Base-by-base conservation (phyloP, 2,888 invertebrate species). In the Aricia artaxerxes region DNA sequence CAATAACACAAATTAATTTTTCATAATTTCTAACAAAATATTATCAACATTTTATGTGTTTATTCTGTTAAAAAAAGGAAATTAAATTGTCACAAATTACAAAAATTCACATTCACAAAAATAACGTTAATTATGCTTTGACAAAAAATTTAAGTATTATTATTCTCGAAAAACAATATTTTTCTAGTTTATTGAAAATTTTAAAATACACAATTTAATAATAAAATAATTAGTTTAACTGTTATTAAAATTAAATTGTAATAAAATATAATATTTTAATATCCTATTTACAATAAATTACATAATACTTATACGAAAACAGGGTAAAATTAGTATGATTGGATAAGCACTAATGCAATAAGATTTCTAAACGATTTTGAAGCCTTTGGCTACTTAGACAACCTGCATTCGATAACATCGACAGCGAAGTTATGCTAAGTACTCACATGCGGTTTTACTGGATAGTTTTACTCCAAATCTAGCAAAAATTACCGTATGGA, bases 11-110 rank as follows among this genome's bases (percentile, higher is more conserved):
- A 44, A 44, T 44, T 44, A 44, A 44, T 44, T 82, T 78, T 79
- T 79, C 79, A 84, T 49, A 60, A 60, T 57, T 69, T 53, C 24
- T 24, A 61, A 61, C 6, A 53, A 57, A 57, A 13, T 53, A 13
- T 35, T 53, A 24, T 24, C 3, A 53, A 16, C 4, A 57, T 4
- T 16, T 57, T 4, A 1, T 57, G 4, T 49, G 9, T 49, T 9
- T 49, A 44, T 44, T 44, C 44, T 44, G 2, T 44, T 44, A 44
- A 44, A 44, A 9, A 9, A 44, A 44, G 44, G 0, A 44, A 44
- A 44, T 0, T 11, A 49, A 2, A 49, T 3, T 9, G 0, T 49
- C 2, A 49, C 1, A 49, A 49, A 49, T 49, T 49, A 49, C 49
- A 49, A 49, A 0, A 24, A 24, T 24, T 24, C 24, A 24, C 24